Evolutionary conservation across 2,888 invertebrate species (phyloP), one percentile per base, ranked within the genome.

Genomic region (Dorcus hopei): DNA sequence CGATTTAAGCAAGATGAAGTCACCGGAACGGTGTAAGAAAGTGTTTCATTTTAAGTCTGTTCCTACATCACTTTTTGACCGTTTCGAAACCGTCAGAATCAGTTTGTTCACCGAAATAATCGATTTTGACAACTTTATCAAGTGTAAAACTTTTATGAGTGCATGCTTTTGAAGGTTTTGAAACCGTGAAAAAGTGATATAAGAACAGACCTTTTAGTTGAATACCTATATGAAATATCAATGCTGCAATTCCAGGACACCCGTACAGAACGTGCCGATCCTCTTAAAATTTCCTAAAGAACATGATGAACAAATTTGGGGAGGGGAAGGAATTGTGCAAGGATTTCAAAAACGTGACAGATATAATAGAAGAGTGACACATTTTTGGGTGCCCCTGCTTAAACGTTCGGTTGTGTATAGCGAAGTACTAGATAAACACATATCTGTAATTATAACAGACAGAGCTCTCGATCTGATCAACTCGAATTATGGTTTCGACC

Each of bases 281-380:
- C 91, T 90, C 1, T 72, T 95, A 1, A 84, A 85, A 63, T 89
- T 86, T 74, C 92, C 97, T 0, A 80, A 84, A 41, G 93, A 97
- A 80, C 81, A 89, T 56, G 81, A 97, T 74, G 72, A 86, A 47
- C 97, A 97, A 38, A 82, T 99, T 64, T 98, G 97, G 97, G 98
- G 97, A 62, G 98, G 98, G 7, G 99, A 99, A 81, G 94, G 89
- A 38, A 84, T 98, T 0, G 81, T 99, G 19, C 90, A 93, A 81
- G 98, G 96, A 50, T 93, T 90, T 72, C 84, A 86, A 72, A 89
- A 89, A 71, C 83, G 85, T 49, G 77, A 82, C 52, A 80, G 79
- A 3, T 77, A 76, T 2, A 80, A 80, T 52, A 82, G 88, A 58
- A 84, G 94, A 70, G 86, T 89, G 0, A 91, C 95, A 0, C 88